Conservation (phyloP, 1,140 invertebrate species). For the Leptinotarsa undecemlineata region DNA sequence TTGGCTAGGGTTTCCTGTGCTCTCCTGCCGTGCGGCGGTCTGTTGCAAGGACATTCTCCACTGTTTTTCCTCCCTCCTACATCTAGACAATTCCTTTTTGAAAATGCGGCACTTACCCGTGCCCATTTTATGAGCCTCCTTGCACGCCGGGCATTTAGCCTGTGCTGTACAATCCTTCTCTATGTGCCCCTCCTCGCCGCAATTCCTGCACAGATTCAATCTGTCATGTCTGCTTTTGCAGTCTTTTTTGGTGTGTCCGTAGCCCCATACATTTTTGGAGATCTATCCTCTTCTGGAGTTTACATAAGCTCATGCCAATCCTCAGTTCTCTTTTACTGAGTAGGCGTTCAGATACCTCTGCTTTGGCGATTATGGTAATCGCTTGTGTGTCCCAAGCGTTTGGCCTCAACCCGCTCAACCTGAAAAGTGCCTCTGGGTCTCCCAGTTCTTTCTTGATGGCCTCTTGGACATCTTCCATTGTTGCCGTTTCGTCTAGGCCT, state of each 20-base stretch:
- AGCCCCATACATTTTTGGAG: slow-evolving; percentile 32
- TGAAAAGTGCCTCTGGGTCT: too few species aligned
- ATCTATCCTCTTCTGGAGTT: slow-evolving; percentile 28
- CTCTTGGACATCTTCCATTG: too few species aligned
- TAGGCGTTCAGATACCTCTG: too few species aligned
- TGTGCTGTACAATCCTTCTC: slow-evolving; percentile 20
- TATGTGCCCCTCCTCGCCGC: slow-evolving; percentile 27
- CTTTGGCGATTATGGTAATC: too few species aligned
- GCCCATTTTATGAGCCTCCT: slow-evolving; percentile 11
- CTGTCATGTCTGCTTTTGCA: slow-evolving; percentile 30
- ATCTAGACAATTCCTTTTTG: slow-evolving; percentile 8
- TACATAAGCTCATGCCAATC: slow-evolving; percentile 27
- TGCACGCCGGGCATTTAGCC: slow-evolving; percentile 14
- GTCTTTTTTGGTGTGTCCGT: slow-evolving; percentile 24
- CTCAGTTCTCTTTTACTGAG: not conserved
- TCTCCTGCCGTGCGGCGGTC: not conserved
- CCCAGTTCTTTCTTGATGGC: too few species aligned
- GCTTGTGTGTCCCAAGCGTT: too few species aligned
- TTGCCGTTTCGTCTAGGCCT: too few species aligned
- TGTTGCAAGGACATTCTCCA: not conserved
- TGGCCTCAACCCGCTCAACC: too few species aligned
- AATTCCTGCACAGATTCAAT: slow-evolving; percentile 8
- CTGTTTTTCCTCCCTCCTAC: not conserved
- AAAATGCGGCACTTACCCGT: slow-evolving; percentile 17
- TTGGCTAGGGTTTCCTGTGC: not conserved